Evolutionary conservation across 2,888 invertebrate genomes (phyloP), one percentile per base, ranked within the genome.

Genomic region (Drosophila neonasuta): DNA sequence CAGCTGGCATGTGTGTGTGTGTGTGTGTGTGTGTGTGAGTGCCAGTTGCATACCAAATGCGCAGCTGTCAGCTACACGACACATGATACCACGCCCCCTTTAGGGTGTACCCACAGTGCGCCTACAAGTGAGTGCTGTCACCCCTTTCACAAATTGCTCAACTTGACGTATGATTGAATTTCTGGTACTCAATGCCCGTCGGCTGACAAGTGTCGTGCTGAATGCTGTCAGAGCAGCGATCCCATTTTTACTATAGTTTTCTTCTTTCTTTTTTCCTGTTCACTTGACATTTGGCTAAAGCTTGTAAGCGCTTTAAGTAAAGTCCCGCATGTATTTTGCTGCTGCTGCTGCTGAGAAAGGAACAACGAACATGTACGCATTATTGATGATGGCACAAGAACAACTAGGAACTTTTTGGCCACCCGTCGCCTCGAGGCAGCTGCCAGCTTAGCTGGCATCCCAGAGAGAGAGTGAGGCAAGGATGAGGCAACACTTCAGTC

Each of bases 121-220:
- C 20, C 24, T 13, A 15, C 36, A 51, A 41, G 13, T 9, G 5
- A 20, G 29, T 15, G 46, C 56, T 67, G 56, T 58, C 68, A 60
- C 17, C 60, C 54, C 42, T 48, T 77, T 69, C 51, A 69, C 61
- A 68, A 68, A 70, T 64, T 65, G 70, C 56, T 75, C 68, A 71
- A 71, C 67, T 65, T 82, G 79, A 82, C 84, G 71, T 80, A 69
- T 79, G 79, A 86, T 86, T 86, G 87, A 80, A 84, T 86, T 83
- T 81, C 78, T 76, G 73, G 71, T 66, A 74, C 79, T 79, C 69
- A 56, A 79, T 52, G 58, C 66, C 62, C 15, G 39, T 36, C 41
- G 36, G 13, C 48, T 52, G 57, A 67, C 51, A 54, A 66, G 52
- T 58, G 63, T 44, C 62, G 52, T 24, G 32, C 56, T 15, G 34